These are phyloP conservation scores for Darevskia nairensis DNA, from an alignment of 2,797 vertebrate genomes.

Conservation along the genomic window DNA sequence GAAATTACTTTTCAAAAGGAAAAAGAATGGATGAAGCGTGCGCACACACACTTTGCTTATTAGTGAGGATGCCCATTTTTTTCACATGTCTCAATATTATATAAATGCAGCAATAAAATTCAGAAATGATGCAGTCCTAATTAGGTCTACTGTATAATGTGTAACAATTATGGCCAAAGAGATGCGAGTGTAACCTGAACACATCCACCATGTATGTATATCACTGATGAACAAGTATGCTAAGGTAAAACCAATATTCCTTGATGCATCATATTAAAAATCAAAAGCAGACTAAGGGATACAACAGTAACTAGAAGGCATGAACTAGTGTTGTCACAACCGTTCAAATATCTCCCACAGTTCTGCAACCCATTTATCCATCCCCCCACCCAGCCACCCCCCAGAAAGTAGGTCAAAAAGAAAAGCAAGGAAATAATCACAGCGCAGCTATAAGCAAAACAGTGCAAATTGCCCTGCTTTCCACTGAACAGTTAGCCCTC, in stretches of 20 bases:
- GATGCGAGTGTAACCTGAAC: no score
- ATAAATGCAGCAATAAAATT: not conserved
- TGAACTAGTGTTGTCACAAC: not conserved
- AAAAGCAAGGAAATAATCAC: not conserved
- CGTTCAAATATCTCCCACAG: not conserved
- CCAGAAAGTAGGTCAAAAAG: constrained; percentile 2
- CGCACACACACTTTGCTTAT: no score
- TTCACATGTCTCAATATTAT: not conserved
- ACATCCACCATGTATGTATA: not conserved
- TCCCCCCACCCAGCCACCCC: no score
- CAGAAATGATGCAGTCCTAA: not conserved
- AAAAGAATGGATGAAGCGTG: not conserved
- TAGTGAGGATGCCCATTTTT: no score
- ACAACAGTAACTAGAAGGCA: not conserved
- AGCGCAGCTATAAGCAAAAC: not conserved
- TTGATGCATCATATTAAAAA: not conserved
- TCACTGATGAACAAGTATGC: not conserved
- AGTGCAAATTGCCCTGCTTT: not conserved
- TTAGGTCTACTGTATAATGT: not conserved
- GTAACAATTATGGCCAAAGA: not conserved
- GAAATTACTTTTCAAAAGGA: not conserved
- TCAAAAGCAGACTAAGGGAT: not conserved
- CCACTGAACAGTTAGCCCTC: not conserved
- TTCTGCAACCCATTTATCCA: constrained; percentile 3
- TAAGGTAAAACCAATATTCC: not conserved